These are phyloP conservation scores for Elgaria multicarinata DNA, from an alignment of 2,113 vertebrate species.

Conservation along the genomic window DNA sequence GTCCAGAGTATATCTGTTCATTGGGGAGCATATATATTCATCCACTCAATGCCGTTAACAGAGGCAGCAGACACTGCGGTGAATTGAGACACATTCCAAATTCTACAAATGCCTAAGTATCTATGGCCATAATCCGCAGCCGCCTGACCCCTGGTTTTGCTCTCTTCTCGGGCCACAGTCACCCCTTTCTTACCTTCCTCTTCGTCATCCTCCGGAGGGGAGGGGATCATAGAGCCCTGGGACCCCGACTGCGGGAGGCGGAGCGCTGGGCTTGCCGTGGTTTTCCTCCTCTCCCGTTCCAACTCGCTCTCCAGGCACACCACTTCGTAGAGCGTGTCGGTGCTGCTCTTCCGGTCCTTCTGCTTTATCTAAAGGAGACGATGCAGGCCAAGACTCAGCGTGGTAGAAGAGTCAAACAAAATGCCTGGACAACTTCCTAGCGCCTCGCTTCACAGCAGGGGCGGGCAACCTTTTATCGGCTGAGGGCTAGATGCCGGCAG, in stretches of 20 bases:
- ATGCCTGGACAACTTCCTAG: neutral
- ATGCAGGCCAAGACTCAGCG: neutral
- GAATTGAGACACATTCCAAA: too few species aligned
- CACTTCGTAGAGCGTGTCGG: conserved; percentile 94
- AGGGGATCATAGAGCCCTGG: conserved; percentile 88
- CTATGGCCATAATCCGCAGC: too few species aligned
- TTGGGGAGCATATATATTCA: too few species aligned
- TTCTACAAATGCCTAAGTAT: too few species aligned
- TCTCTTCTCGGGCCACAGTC: neutral
- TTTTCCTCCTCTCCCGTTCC: conserved; percentile 92
- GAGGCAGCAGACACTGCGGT: too few species aligned
- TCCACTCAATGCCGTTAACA: too few species aligned
- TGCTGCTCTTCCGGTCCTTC: conserved; percentile 93
- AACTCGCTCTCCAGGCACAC: conserved; percentile 95
- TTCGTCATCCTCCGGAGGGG: conserved; percentile 96
- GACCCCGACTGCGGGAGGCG: conserved; percentile 82
- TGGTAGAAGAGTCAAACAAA: neutral
- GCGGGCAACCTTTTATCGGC: neutral
- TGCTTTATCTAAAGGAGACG: conserved; percentile 83
- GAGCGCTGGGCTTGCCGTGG: conserved; percentile 90
- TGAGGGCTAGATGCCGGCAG: too few species aligned
- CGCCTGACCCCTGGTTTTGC: too few species aligned
- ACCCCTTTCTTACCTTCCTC: conserved; percentile 87
- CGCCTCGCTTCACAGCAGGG: neutral
- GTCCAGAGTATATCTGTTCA: too few species aligned